Evolutionary conservation across 1,140 invertebrate species (phyloP).

Genomic region (Tetranychus cinnabarinus): DNA sequence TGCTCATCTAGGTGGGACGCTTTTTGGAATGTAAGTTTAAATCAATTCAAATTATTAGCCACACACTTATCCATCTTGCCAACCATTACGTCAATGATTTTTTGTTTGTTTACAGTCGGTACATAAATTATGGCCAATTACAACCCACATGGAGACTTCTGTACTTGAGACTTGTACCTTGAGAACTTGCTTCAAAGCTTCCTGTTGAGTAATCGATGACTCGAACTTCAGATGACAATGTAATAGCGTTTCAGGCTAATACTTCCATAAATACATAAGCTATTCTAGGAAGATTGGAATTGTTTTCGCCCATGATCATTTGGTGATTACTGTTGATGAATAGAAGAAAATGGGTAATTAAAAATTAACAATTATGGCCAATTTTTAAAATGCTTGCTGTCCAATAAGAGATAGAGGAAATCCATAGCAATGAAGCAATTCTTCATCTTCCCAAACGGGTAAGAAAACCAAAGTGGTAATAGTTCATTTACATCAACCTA

Average conservation of each 20-base stretch:
- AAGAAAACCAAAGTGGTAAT: slow-evolving; percentile 69
- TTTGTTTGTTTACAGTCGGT: not conserved
- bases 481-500: slow-evolving; percentile 49
- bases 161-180: too few species aligned
- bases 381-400: slow-evolving; percentile 20
- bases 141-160: not conserved
- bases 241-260: slow-evolving; percentile 52
- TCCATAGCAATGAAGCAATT: slow-evolving; percentile 74
- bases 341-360: slow-evolving; percentile 2
- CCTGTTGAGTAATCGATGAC: slow-evolving; percentile 1
- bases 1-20: slow-evolving; percentile 79
- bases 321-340: slow-evolving; percentile 40
- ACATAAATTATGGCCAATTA: not conserved
- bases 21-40: slow-evolving; percentile 61
- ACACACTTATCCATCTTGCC: not conserved
- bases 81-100: not conserved
- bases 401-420: slow-evolving; percentile 88
- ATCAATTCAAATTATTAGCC: not conserved
- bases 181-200: slow-evolving; percentile 5
- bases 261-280: slow-evolving; percentile 71
- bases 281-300: slow-evolving; percentile 64
- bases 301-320: slow-evolving; percentile 52
- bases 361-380: not conserved
- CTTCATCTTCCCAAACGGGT: slow-evolving; percentile 78
- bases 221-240: slow-evolving; percentile 32